Conservation (phyloP, 1,140 invertebrate genomes). For the Papilio helenus region DNA sequence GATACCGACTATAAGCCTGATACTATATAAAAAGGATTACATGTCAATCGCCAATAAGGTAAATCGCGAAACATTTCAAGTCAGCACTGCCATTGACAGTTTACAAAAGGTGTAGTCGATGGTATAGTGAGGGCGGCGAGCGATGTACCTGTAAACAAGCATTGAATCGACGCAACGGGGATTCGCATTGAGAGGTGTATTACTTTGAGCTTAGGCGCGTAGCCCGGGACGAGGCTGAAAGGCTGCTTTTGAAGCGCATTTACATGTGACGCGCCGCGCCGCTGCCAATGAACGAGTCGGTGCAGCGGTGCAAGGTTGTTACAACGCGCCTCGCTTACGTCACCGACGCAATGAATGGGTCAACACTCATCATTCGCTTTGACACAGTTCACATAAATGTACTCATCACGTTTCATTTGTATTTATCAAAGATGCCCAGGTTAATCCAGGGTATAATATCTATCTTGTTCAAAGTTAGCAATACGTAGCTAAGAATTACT, state of each 20-base stretch:
- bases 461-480: neutral
- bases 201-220: slow-evolving; percentile 19
- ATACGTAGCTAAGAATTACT: neutral
- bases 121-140: neutral
- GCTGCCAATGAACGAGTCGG: slow-evolving; percentile 26
- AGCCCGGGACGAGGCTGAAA: slow-evolving; percentile 22
- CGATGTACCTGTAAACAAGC: slow-evolving; percentile 24
- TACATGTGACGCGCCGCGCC: slow-evolving; percentile 32
- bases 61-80: neutral
- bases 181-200: slow-evolving; percentile 28
- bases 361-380: slow-evolving; percentile 8
- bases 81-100: neutral
- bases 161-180: slow-evolving; percentile 23
- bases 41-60: neutral
- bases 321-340: slow-evolving; percentile 26
- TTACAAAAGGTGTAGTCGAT: slow-evolving; percentile 3
- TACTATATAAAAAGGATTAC: neutral
- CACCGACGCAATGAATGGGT: slow-evolving; percentile 17
- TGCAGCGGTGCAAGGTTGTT: slow-evolving; percentile 18
- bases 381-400: slow-evolving; percentile 1
- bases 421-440: neutral
- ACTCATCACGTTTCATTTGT: neutral
- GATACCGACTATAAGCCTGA: neutral
- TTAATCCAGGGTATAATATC: neutral
- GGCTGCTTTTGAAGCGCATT: slow-evolving; percentile 31